These are phyloP conservation scores for Malaclemys terrapin DNA, from an alignment of 2,113 vertebrate genomes.

Conservation along the genomic window DNA sequence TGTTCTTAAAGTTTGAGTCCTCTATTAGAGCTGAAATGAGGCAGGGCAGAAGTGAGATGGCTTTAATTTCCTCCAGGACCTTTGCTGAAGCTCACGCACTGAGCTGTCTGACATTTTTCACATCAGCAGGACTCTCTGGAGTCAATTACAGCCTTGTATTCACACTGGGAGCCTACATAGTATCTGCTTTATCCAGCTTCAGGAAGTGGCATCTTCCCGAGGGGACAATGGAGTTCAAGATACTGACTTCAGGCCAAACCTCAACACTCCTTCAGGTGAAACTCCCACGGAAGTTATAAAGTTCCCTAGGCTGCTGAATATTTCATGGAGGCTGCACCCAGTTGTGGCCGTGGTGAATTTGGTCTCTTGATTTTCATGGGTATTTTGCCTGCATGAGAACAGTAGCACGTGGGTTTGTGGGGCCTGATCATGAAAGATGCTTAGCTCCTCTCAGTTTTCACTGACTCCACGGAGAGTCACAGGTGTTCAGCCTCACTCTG, in stretches of 20 bases:
- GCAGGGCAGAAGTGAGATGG: rapidly evolving
- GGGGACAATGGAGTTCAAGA: rapidly evolving
- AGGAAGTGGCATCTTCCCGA: background rate
- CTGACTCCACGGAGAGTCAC: rapidly evolving
- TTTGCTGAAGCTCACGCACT: rapidly evolving
- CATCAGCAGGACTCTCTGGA: rapidly evolving
- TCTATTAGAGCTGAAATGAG: conserved; percentile 7
- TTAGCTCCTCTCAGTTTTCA: background rate
- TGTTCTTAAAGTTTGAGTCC: background rate
- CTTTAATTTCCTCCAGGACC: background rate
- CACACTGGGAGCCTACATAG: rapidly evolving
- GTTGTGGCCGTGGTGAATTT: background rate
- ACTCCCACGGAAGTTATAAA: background rate
- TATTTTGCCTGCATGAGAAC: background rate
- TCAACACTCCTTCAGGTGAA: background rate
- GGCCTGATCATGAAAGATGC: background rate
- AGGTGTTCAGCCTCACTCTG: rapidly evolving
- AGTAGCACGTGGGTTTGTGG: background rate
- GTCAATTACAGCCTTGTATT: background rate
- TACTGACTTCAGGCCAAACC: background rate
- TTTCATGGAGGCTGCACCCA: background rate
- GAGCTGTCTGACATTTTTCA: background rate
- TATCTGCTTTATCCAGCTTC: rapidly evolving
- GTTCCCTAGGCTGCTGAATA: background rate
- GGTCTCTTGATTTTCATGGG: rapidly evolving